Percentiles rank a stretch among this genome's conserved stretches.
These are phyloP conservation scores for Beroe forskalii DNA, from an alignment of 37 sponge, comb jelly and placozoan genomes.

Conservation along the genomic window DNA sequence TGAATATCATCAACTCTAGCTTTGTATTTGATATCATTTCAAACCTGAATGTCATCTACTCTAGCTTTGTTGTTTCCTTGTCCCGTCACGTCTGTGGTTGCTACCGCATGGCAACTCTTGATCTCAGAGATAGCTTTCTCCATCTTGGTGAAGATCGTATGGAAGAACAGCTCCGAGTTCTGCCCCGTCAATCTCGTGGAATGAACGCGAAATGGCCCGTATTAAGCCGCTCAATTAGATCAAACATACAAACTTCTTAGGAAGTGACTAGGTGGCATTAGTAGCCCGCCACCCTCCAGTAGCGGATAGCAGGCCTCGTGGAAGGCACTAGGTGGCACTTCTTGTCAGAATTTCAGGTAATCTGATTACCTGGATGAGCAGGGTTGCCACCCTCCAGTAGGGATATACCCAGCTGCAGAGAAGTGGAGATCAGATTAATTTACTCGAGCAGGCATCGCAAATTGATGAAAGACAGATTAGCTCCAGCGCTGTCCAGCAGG, in stretches of 20 bases:
- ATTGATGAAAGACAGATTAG: constrained; percentile 76
- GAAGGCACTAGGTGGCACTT: no score
- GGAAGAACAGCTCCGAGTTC: constrained; percentile 82
- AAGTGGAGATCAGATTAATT: constrained; percentile 77
- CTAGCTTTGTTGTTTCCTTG: constrained; percentile 47
- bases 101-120: constrained; percentile 73
- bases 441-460: constrained; percentile 72
- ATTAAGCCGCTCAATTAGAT: no score
- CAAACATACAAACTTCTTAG: no score
- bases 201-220: constrained; percentile 73
- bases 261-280: no score
- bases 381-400: constrained; percentile 87
- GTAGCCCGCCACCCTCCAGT: no score
- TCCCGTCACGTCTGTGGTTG: constrained; percentile 53
- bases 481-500: constrained; percentile 71
- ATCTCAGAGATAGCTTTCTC: constrained; percentile 83
- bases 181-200: constrained; percentile 71
- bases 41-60: constrained; percentile 63
- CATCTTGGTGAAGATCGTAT: constrained; percentile 74
- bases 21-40: no score
- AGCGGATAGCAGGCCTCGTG: no score
- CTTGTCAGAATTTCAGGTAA: no score
- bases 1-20: constrained; percentile 55
- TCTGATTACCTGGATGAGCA: no score
- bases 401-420: constrained; percentile 78